A percentile compares a stretch with the other conserved stretches of the same genome.
phyloP scores from a whole-genome alignment of 2,797 vertebrate genomes.

The Tokudaia muenninki region DNA sequence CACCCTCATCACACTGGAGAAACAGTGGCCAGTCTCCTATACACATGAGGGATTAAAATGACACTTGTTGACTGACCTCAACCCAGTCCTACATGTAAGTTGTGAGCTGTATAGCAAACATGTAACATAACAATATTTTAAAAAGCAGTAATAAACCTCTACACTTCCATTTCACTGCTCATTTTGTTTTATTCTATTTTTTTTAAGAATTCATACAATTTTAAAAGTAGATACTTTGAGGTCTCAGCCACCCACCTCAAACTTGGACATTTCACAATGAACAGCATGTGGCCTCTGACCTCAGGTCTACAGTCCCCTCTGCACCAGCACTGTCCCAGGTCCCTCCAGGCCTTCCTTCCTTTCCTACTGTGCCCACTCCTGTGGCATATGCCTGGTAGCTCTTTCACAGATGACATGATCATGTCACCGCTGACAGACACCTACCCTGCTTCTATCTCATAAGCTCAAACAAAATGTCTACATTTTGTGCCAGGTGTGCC shows the following conservation, averaged over 20 bases:
- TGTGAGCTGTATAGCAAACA: constrained; percentile 34
- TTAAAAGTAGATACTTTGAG: constrained; percentile 19
- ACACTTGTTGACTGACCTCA: not conserved
- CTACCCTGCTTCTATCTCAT: not conserved
- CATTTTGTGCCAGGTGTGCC: not conserved
- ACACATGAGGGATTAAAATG: constrained; percentile 17
- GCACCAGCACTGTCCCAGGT: not conserved
- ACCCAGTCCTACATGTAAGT: not conserved
- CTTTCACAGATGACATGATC: not conserved
- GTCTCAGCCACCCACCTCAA: not conserved
- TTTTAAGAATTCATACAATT: constrained; percentile 51
- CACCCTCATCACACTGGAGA: not conserved
- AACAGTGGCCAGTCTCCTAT: not conserved
- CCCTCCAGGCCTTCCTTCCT: not conserved
- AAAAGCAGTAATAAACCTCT: not conserved
- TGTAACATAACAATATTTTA: constrained; percentile 17
- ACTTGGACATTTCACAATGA: not conserved
- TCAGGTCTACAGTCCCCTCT: not conserved
- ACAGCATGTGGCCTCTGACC: not conserved
- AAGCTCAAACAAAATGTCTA: not conserved
- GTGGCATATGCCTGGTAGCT: not conserved
- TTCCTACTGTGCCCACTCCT: not conserved
- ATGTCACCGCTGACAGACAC: not conserved
- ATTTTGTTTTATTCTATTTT: constrained; percentile 42
- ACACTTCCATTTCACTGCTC: not conserved